Evolutionary conservation across 2,797 vertebrate genomes (phyloP).

Genomic region (Columba guinea): DNA sequence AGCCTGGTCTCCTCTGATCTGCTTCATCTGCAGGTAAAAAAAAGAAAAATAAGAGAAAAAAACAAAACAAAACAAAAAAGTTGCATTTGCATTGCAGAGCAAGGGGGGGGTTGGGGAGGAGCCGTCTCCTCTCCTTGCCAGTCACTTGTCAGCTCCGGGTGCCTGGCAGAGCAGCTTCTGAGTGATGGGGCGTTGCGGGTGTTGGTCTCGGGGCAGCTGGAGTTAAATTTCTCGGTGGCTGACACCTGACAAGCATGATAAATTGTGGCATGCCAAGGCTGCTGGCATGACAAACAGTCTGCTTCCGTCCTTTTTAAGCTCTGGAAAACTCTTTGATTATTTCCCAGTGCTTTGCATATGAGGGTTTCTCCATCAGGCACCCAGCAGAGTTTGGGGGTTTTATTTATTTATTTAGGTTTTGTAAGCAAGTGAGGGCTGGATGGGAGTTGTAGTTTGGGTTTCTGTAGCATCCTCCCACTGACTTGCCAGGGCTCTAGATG

Average conservation of each 20-base stretch:
- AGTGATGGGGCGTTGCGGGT: background rate
- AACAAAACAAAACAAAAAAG: background rate
- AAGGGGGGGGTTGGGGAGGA: background rate
- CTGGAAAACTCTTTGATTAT: slow-evolving; percentile 67
- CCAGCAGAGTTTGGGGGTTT: background rate
- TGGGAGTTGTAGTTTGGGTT: background rate
- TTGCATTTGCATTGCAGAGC: background rate
- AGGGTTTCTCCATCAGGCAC: background rate
- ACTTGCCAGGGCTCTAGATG: background rate
- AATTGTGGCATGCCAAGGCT: background rate
- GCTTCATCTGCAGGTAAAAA: background rate
- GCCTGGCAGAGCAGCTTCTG: background rate
- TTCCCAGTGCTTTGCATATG: slow-evolving; percentile 64
- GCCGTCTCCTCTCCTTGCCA: background rate
- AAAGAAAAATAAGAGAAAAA: background rate
- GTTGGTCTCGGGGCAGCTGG: slow-evolving; percentile 7
- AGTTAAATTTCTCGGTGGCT: slow-evolving; percentile 62
- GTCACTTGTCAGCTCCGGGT: background rate
- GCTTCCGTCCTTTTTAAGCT: slow-evolving; percentile 44
- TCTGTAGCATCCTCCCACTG: background rate
- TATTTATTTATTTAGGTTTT: background rate
- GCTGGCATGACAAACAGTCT: slow-evolving; percentile 38
- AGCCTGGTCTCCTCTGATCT: background rate
- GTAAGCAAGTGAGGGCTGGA: background rate
- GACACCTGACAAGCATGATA: slow-evolving; percentile 71